A percentile compares a stretch with the other conserved stretches of the same genome.
Conservation (phyloP, 2,888 invertebrate species). For the Coecobrya sp. region DNA sequence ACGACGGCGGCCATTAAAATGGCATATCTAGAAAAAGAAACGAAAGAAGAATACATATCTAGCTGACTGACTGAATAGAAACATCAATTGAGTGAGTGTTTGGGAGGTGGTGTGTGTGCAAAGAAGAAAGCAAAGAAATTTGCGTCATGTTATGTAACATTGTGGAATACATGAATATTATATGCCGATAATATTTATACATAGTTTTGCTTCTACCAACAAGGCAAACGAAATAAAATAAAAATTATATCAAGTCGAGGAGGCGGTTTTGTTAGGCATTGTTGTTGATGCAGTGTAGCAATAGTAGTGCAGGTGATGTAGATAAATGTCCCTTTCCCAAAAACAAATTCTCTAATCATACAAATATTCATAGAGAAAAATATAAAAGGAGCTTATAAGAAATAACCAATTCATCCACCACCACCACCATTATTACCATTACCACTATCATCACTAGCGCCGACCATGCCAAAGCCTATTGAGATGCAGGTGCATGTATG, state of each 20-base stretch:
- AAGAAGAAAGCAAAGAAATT: slow-evolving; percentile 3
- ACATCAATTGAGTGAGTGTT: slow-evolving; percentile 43
- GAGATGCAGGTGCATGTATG: neutral
- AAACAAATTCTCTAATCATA: neutral
- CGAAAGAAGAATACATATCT: too few relatives aligned
- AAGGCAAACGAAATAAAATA: too few relatives aligned
- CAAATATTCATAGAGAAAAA: neutral
- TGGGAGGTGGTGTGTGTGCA: too few relatives aligned
- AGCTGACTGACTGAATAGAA: too few relatives aligned
- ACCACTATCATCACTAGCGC: neutral
- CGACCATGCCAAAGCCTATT: neutral
- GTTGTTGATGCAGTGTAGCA: slow-evolving; percentile 8
- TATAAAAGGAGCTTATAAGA: slow-evolving; percentile 11
- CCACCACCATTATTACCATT: neutral
- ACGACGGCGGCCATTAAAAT: neutral
- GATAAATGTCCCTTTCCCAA: slow-evolving; percentile 63
- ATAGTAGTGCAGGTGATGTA: slow-evolving; percentile 54
- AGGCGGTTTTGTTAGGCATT: neutral
- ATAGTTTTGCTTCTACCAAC: too few relatives aligned
- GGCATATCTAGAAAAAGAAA: slow-evolving; percentile 6
- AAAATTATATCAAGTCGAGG: neutral
- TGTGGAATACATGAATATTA: slow-evolving; percentile 12
- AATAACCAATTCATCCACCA: neutral
- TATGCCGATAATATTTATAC: neutral
- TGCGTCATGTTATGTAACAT: slow-evolving; percentile 43